Evolutionary conservation across 1,140 invertebrate species (phyloP).

Genomic region (Asbolus verrucosus): DNA sequence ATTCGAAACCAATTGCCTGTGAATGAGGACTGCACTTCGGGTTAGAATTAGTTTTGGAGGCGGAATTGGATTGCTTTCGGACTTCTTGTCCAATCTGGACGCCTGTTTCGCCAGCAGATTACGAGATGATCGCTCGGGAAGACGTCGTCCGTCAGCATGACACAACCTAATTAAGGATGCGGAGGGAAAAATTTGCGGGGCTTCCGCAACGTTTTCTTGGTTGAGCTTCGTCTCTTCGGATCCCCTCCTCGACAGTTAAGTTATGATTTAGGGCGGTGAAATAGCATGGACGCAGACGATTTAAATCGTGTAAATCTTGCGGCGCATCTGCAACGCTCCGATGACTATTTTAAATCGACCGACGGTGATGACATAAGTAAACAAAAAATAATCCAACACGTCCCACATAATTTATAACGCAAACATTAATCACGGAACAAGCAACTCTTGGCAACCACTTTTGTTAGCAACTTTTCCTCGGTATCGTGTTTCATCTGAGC

Average conservation of each 20-base stretch:
- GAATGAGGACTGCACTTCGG: conserved; percentile 52
- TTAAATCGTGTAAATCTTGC: conserved; percentile 25
- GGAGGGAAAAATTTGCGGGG: no score
- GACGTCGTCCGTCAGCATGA: no score
- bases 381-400: conserved; percentile 5
- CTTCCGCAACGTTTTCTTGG: no score
- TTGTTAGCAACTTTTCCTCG: background rate
- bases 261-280: background rate
- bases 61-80: conserved; percentile 48
- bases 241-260: background rate
- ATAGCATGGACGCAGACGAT: background rate
- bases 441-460: background rate
- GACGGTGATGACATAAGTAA: conserved; percentile 22
- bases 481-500: background rate
- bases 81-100: conserved; percentile 36
- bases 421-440: background rate
- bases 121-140: no score
- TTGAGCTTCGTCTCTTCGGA: no score
- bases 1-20: conserved; percentile 53
- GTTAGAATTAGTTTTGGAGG: conserved; percentile 49
- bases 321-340: conserved; percentile 24
- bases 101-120: no score
- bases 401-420: conserved; percentile 6
- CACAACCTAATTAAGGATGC: no score
- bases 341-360: conserved; percentile 26